phyloP scores from a whole-genome alignment of 2,797 vertebrate species.

The Enoplosus armatus region DNA sequence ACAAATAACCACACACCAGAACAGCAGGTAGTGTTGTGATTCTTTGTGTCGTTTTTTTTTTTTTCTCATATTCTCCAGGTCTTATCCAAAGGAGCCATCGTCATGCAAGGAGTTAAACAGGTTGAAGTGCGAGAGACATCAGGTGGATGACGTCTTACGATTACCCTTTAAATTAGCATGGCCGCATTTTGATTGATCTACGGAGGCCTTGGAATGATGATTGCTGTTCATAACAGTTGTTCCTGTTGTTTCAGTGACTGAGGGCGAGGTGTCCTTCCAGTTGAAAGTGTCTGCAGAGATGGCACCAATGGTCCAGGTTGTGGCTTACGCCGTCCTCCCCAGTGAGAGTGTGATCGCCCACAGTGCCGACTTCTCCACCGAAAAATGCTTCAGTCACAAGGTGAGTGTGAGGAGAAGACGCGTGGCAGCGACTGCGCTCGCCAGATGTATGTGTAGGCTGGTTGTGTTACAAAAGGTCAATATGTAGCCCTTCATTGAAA shows the following conservation, averaged over 20 bases:
- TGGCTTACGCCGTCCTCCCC: constrained; percentile 74
- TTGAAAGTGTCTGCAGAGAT: constrained; percentile 66
- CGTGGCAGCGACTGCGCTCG: not conserved
- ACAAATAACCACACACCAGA: not conserved
- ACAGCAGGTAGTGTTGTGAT: not conserved
- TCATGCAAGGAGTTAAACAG: constrained; percentile 36
- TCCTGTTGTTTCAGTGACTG: constrained; percentile 58
- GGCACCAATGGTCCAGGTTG: constrained; percentile 74
- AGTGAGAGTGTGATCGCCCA: constrained; percentile 74
- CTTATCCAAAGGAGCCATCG: constrained; percentile 66
- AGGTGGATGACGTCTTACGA: constrained; percentile 37
- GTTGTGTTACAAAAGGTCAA: not conserved
- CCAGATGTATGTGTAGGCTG: not conserved
- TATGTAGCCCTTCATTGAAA: not conserved
- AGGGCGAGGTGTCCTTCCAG: constrained; percentile 69
- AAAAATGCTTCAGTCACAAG: constrained; percentile 81
- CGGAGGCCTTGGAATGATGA: not conserved
- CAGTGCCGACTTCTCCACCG: constrained; percentile 60
- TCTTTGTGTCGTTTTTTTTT: not conserved
- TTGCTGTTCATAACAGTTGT: not conserved
- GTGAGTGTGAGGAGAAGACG: constrained; percentile 49
- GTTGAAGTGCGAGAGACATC: constrained; percentile 21
- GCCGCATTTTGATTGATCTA: not conserved
- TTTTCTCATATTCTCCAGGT: constrained; percentile 48
- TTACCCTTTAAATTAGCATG: not conserved